Conservation (phyloP, 2,888 invertebrate genomes). For the Chydorus sphaericus region DNA sequence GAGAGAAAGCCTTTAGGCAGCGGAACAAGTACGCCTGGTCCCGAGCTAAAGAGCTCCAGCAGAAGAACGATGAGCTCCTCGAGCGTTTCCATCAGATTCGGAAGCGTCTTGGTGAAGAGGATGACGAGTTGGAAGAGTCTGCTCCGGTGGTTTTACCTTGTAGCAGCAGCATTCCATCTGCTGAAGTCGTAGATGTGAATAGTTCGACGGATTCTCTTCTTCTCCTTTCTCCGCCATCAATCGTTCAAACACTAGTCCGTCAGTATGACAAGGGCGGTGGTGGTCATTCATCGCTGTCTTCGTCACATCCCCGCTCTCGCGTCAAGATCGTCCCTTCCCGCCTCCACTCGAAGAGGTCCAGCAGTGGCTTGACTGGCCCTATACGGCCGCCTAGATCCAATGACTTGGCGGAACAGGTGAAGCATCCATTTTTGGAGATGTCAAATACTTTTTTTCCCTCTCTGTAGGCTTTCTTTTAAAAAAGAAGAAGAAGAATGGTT, state of each 20-base stretch:
- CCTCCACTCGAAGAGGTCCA: constrained; percentile 4
- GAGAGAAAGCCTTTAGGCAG: constrained; percentile 13
- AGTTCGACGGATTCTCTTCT: background rate
- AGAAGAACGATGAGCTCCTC: constrained; percentile 3
- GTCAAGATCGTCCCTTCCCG: constrained; percentile 15
- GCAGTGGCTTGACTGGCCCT: background rate
- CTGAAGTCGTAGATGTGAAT: background rate
- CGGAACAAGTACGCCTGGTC: constrained; percentile 12
- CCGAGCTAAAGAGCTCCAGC: constrained; percentile 6
- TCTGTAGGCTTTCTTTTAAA: no score
- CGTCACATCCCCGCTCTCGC: background rate
- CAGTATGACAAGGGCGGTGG: constrained; percentile 2
- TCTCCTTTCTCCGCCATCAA: background rate
- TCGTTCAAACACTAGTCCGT: constrained; percentile 10
- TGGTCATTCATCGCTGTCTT: no score
- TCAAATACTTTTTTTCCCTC: no score
- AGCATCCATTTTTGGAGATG: no score
- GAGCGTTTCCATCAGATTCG: constrained; percentile 3
- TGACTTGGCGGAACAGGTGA: no score
- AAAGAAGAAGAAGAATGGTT: no score
- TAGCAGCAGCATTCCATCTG: background rate
- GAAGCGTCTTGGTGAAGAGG: constrained; percentile 3
- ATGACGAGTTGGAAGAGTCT: background rate
- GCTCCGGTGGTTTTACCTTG: background rate
- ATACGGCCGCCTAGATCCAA: background rate